Conservation (phyloP, 1,140 invertebrate species). For the Scylla paramamosain region DNA sequence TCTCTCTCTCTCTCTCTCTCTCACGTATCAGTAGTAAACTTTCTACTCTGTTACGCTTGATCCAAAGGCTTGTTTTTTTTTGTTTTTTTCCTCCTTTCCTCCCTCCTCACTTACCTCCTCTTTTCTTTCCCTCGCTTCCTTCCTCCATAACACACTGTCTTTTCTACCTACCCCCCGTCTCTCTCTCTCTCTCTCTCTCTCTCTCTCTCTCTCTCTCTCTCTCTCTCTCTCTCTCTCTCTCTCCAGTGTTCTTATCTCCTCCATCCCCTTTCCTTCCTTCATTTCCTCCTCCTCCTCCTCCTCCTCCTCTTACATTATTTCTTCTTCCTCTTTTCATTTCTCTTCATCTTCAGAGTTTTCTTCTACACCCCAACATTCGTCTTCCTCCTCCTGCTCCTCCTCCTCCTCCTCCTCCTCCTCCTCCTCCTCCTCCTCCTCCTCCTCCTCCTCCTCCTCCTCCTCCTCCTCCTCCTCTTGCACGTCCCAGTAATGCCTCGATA, state of each 20-base stretch:
- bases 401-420: background rate
- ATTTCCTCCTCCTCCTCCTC: no score
- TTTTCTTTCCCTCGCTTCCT: background rate
- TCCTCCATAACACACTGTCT: background rate
- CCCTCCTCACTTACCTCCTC: background rate
- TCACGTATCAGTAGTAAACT: background rate
- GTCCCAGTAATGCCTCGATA: no score
- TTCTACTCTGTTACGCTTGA: background rate
- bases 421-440: no score
- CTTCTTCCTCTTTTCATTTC: background rate
- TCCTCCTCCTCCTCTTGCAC: no score
- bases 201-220: background rate
- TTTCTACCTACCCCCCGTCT: background rate
- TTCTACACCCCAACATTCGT: no score
- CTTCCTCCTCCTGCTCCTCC: background rate
- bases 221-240: background rate
- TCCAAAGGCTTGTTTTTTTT: background rate
- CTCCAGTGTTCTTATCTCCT: background rate
- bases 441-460: no score
- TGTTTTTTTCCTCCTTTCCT: background rate
- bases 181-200: background rate
- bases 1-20: conserved; percentile 10
- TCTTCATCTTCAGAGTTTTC: no score
- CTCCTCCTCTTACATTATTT: background rate
- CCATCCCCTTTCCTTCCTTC: no score